These are phyloP conservation scores for Emydocephalus ijimae DNA, from an alignment of 2,113 vertebrate species.

Conservation along the genomic window DNA sequence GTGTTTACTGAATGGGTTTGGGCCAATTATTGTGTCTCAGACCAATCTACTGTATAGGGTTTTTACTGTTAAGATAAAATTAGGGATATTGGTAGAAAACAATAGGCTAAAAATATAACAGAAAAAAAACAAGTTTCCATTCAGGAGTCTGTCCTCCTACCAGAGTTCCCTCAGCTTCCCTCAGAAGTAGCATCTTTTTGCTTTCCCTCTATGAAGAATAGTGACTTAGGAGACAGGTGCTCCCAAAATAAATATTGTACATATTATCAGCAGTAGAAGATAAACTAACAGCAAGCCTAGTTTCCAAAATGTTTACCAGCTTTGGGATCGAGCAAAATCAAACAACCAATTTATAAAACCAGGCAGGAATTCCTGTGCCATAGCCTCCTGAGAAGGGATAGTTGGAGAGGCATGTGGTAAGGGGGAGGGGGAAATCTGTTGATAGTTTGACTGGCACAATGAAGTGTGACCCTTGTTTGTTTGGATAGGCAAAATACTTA, in stretches of 20 bases:
- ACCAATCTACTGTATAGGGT: neutral
- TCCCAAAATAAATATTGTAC: neutral
- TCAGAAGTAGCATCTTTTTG: too few relatives aligned
- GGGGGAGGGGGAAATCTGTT: neutral
- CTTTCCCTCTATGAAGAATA: too few relatives aligned
- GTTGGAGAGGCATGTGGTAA: fast-evolving
- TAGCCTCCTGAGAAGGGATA: fast-evolving
- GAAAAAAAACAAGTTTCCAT: neutral
- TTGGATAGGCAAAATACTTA: slow-evolving; percentile 58
- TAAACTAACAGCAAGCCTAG: neutral
- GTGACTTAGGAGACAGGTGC: too few relatives aligned
- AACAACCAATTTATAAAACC: neutral
- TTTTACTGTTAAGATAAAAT: neutral
- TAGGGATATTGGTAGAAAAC: neutral
- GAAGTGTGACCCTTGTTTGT: slow-evolving; percentile 38
- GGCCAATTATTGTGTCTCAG: neutral
- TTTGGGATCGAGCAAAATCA: neutral
- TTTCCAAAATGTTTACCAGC: neutral
- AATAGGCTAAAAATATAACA: neutral
- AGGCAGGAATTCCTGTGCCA: fast-evolving
- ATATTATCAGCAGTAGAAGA: neutral
- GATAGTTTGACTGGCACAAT: slow-evolving; percentile 47
- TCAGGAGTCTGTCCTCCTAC: too few relatives aligned
- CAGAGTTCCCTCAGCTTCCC: too few relatives aligned
- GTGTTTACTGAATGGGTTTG: neutral